These are phyloP conservation scores for Datnioides undecimradiatus DNA, from an alignment of 2,113 vertebrate species.

Conservation along the genomic window DNA sequence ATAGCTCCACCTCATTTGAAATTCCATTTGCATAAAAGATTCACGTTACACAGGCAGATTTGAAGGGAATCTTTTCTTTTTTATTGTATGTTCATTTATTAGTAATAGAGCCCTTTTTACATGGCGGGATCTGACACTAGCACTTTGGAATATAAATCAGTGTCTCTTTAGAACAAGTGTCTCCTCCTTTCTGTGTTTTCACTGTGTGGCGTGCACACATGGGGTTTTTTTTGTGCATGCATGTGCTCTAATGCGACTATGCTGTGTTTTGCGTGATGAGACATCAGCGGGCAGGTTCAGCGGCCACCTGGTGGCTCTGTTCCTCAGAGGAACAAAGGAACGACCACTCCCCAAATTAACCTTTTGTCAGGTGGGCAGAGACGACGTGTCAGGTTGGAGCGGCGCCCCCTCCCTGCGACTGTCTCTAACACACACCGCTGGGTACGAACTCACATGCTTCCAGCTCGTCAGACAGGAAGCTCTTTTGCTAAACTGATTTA, in stretches of 20 bases:
- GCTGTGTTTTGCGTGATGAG: slow-evolving; percentile 41
- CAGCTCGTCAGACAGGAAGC: slow-evolving; percentile 16
- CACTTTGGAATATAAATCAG: slow-evolving; percentile 83
- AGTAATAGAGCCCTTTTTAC: slow-evolving; percentile 83
- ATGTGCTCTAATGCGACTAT: neutral
- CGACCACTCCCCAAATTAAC: slow-evolving; percentile 46
- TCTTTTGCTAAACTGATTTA: slow-evolving; percentile 8
- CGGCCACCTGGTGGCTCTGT: slow-evolving; percentile 58
- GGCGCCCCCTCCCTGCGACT: slow-evolving; percentile 22
- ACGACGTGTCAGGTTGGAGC: slow-evolving; percentile 42
- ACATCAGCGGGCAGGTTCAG: slow-evolving; percentile 47
- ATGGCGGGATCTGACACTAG: slow-evolving; percentile 73
- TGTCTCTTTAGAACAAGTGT: slow-evolving; percentile 78
- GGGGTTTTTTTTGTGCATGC: slow-evolving; percentile 11
- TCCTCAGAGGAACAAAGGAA: slow-evolving; percentile 63
- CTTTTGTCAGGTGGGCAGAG: slow-evolving; percentile 52
- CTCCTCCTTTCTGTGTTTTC: slow-evolving; percentile 8
- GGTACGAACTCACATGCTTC: slow-evolving; percentile 20
- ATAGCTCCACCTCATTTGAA: slow-evolving; percentile 86
- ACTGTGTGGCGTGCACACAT: slow-evolving; percentile 36
- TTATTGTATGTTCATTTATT: slow-evolving; percentile 85
- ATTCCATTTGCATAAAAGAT: slow-evolving; percentile 93
- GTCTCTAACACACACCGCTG: slow-evolving; percentile 20
- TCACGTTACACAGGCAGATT: slow-evolving; percentile 82
- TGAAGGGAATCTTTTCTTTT: slow-evolving; percentile 82